Percentiles rank a stretch among this genome's conserved stretches.
These are phyloP conservation scores for Chloropsis cyanopogon DNA, from an alignment of 2,113 vertebrate species.

Conservation along the genomic window DNA sequence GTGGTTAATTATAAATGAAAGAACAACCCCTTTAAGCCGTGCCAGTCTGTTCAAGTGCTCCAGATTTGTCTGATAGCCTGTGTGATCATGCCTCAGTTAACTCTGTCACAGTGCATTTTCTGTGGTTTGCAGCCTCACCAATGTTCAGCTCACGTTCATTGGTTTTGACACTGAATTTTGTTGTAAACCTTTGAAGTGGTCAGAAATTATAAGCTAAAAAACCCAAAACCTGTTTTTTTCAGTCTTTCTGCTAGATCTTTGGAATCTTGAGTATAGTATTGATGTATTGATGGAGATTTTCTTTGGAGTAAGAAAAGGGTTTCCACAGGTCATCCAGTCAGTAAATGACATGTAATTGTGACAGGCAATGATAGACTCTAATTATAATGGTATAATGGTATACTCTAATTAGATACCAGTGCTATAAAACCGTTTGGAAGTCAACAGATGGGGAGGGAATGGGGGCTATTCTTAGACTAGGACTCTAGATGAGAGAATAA, in stretches of 20 bases:
- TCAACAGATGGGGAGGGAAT: not conserved
- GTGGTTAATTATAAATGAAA: slow-evolving; percentile 64
- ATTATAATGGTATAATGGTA: no score
- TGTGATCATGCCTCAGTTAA: slow-evolving; percentile 24
- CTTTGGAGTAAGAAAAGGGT: not conserved
- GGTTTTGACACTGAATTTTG: not conserved
- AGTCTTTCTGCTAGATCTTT: not conserved
- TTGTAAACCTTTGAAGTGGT: not conserved
- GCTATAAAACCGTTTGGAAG: not conserved
- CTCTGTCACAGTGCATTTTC: slow-evolving; percentile 50
- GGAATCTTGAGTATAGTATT: not conserved
- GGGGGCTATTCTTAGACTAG: not conserved
- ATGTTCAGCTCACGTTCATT: not conserved
- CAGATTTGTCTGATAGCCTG: slow-evolving; percentile 45
- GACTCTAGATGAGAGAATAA: not conserved
- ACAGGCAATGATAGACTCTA: not conserved
- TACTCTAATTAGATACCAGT: not conserved
- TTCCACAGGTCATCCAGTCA: not conserved
- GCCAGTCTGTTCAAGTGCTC: slow-evolving; percentile 36
- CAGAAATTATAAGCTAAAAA: not conserved
- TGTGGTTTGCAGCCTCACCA: not conserved
- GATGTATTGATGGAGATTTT: not conserved
- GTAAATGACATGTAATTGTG: not conserved
- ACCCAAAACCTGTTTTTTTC: not conserved
- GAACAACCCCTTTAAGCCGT: slow-evolving; percentile 27